Base-by-base conservation (phyloP, 1,140 invertebrate genomes). In the Drosophila sp. region DNA sequence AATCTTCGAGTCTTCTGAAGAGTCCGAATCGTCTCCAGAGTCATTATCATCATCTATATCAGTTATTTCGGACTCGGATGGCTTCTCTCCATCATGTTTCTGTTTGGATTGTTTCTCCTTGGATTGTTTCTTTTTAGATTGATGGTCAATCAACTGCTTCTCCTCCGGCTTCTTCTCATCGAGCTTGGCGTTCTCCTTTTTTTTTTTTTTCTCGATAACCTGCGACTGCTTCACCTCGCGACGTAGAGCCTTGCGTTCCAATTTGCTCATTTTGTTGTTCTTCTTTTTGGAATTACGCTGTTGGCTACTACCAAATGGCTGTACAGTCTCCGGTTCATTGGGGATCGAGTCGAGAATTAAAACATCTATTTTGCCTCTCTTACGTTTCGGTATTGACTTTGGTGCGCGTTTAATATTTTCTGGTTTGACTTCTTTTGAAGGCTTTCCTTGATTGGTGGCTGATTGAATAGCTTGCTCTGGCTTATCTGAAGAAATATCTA, bases 211-310 rank as follows among this genome's bases (percentile, higher is more conserved):
- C 18, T 25, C 16, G 11, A 11, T n/a, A 48, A 8, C 45, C 7
- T 36, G 43, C 5, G 4, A 11, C 16, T 56, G 13, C 6, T 53
- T 14, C 11, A n/a, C 3, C 13, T 46, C 27, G 4, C 50, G 66
- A 0, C 66, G 58, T 3, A 63, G 9, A 2, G 18, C 58, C 21
- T 70, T 70, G 7, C 66, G 66, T 25, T 70, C 66, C 1, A 53
- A 13, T 46, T 63, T 70, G 18, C 58, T 46, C 7, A 70, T 3
- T 8, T 36, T 50, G 9, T 14, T 63, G 4, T 25, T 25, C 1
- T 13, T 2, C 27, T 38, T 61, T 4, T 32, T 34, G 8, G 6
- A 0, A 8, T 21, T 40, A 29, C 6, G 21, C 29, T 2, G 5
- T 18, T 48, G 32, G 2, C 21, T 7, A 14, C 7, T 34, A 0